phyloP scores from a whole-genome alignment of 2,113 vertebrate species.

The Bubo scandiacus region DNA sequence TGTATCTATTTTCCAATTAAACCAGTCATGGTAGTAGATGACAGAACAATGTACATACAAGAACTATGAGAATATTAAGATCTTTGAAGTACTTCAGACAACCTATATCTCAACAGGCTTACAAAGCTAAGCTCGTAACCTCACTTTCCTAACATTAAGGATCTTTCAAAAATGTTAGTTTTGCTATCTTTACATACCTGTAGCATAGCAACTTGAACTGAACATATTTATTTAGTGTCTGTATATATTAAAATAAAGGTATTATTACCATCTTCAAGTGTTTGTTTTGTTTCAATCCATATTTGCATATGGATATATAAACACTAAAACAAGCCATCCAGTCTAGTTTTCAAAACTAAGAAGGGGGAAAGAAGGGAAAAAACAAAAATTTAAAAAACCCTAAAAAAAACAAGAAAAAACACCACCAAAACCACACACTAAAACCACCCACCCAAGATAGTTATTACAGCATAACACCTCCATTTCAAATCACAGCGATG shows the following conservation, averaged over 20 bases:
- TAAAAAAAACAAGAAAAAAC: background rate
- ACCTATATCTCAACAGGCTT: background rate
- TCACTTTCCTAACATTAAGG: background rate
- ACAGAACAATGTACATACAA: background rate
- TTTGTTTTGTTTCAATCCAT: background rate
- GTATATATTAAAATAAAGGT: background rate
- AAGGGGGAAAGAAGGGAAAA: background rate
- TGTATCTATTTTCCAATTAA: background rate
- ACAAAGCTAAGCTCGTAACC: background rate
- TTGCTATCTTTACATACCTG: background rate
- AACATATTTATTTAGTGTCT: background rate
- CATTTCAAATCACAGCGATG: background rate
- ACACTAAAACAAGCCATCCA: background rate
- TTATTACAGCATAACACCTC: background rate
- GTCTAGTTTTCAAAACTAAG: background rate
- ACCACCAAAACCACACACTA: background rate
- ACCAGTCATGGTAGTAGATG: background rate
- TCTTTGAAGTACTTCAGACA: background rate
- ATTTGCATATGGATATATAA: background rate
- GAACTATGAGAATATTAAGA: background rate
- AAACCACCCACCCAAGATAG: background rate
- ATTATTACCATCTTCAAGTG: background rate
- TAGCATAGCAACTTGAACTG: background rate
- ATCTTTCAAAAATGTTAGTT: background rate
- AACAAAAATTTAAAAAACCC: background rate